Percentiles rank a stretch among this genome's conserved stretches.
Conservation (phyloP, 2,888 invertebrate species). For the Diogma glabrata region DNA sequence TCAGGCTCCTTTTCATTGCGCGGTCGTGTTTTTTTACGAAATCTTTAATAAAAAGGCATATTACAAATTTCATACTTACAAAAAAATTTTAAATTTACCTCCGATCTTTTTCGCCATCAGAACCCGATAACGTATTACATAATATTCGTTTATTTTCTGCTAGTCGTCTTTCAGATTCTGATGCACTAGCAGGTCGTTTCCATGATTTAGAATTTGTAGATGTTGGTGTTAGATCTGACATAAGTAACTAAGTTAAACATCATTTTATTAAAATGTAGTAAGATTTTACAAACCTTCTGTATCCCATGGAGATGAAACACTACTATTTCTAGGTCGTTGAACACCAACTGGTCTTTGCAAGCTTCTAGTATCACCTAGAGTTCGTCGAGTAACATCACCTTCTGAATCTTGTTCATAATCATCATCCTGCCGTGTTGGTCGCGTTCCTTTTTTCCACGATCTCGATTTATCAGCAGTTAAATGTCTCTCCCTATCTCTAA, state of each 20-base stretch:
- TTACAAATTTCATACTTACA: background rate
- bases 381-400: conserved; percentile 32
- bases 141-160: conserved; percentile 30
- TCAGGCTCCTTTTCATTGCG: conserved; percentile 32
- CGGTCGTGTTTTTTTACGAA: conserved; percentile 40
- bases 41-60: conserved; percentile 22
- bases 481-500: conserved; percentile 29
- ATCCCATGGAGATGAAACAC: conserved; percentile 45
- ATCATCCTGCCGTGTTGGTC: conserved; percentile 31
- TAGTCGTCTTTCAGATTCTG: conserved; percentile 36
- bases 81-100: conserved; percentile 27
- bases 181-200: conserved; percentile 47
- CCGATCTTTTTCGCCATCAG: conserved; percentile 45
- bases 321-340: conserved; percentile 32
- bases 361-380: conserved; percentile 27
- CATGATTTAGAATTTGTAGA: conserved; percentile 34
- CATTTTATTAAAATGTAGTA: too few relatives aligned
- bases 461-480: conserved; percentile 31
- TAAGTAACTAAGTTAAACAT: background rate
- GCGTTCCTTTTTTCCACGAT: conserved; percentile 31
- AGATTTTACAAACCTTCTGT: conserved; percentile 33
- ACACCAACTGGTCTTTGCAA: conserved; percentile 27
- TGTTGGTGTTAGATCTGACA: conserved; percentile 14
- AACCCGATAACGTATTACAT: conserved; percentile 36
- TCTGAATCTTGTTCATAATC: conserved; percentile 43